These are phyloP conservation scores for Mustelus asterias DNA, from an alignment of 2,113 vertebrate species.

Conservation along the genomic window DNA sequence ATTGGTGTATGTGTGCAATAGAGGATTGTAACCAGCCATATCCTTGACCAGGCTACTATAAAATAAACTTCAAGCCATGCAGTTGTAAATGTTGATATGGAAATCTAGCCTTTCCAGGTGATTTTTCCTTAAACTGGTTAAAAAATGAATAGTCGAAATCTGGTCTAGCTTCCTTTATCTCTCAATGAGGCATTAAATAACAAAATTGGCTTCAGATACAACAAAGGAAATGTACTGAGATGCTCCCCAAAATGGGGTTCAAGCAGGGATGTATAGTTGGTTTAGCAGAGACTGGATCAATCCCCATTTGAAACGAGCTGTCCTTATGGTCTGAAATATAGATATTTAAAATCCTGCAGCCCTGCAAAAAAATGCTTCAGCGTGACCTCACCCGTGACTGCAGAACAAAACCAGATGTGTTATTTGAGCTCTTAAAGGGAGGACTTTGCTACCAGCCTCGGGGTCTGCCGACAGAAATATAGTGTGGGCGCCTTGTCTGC, in stretches of 20 bases:
- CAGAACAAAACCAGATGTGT: conserved; percentile 28
- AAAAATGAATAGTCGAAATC: not conserved
- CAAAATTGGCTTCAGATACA: not conserved
- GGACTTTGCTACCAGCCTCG: not conserved
- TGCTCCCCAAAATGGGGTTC: not conserved
- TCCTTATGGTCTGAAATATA: not conserved
- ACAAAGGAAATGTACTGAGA: not conserved
- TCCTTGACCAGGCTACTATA: no score
- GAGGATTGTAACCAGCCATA: not conserved
- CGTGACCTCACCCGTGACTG: not conserved
- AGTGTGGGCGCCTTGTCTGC: not conserved
- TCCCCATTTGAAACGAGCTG: not conserved
- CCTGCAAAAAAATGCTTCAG: not conserved
- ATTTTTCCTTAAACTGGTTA: not conserved
- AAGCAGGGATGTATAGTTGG: not conserved
- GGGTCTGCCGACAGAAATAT: conserved; percentile 13
- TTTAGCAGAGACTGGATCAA: no score
- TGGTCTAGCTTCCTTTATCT: not conserved
- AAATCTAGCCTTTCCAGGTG: not conserved
- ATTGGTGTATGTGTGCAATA: not conserved
- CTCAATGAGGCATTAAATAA: not conserved
- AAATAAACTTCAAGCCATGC: not conserved
- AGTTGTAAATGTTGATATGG: not conserved
- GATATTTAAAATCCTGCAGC: not conserved
- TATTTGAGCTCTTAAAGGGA: conserved; percentile 31